Evolutionary conservation across 2,113 vertebrate species (phyloP).

Genomic region (Cebidichthys violaceus): DNA sequence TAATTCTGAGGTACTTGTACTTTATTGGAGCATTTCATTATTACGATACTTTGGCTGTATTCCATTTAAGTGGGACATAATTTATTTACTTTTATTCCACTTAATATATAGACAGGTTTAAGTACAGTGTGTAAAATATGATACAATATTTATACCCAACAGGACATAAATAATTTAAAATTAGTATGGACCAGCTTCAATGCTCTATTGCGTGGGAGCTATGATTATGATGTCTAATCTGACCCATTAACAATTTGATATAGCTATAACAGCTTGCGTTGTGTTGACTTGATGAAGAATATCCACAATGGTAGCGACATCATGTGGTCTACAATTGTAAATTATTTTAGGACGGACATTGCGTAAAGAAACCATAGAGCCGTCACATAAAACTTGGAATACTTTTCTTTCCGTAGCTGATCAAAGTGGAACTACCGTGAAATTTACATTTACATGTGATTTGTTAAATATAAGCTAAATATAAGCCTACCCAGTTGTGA

Average conservation of each 20-base stretch:
- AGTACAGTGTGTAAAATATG: not conserved
- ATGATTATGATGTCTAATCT: too few relatives aligned
- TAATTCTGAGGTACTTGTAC: not conserved
- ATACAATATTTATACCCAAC: not conserved
- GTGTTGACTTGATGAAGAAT: not conserved
- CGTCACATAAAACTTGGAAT: not conserved
- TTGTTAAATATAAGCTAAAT: too few relatives aligned
- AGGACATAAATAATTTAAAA: not conserved
- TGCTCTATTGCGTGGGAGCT: not conserved
- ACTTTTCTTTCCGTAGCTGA: not conserved
- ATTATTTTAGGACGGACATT: slow-evolving; percentile 10
- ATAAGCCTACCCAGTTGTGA: too few relatives aligned
- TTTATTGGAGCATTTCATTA: not conserved
- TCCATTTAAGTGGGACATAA: not conserved
- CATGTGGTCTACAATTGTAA: slow-evolving; percentile 55
- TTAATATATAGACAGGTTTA: not conserved
- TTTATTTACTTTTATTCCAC: not conserved
- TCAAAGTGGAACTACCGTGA: not conserved
- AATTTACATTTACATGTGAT: too few relatives aligned
- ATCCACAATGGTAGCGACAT: slow-evolving; percentile 45
- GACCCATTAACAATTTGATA: too few relatives aligned
- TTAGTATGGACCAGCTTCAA: not conserved
- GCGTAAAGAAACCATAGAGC: not conserved
- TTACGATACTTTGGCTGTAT: too few relatives aligned
- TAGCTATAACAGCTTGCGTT: not conserved